A percentile compares a stretch with the other conserved stretches of the same genome.
These are phyloP conservation scores for Adrianichthys oophorus DNA, from an alignment of 2,797 vertebrate species.

Conservation along the genomic window DNA sequence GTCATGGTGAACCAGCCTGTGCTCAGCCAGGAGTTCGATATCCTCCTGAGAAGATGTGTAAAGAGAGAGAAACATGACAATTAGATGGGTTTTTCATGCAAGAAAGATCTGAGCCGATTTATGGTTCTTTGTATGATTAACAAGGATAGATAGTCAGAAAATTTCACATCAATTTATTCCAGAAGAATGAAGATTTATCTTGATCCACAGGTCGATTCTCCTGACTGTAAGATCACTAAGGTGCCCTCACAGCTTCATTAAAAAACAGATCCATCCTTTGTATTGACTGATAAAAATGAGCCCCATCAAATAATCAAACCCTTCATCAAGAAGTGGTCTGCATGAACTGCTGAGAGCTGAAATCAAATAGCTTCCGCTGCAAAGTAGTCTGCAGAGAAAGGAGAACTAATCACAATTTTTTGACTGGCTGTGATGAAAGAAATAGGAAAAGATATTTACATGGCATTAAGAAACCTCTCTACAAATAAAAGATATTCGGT, in stretches of 20 bases:
- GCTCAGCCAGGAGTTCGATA: constrained; percentile 98
- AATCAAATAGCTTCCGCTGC: constrained; percentile 21
- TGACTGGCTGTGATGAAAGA: constrained; percentile 10
- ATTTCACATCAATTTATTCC: constrained; percentile 27
- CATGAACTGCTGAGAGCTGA: constrained; percentile 13
- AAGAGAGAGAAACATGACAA: constrained; percentile 10
- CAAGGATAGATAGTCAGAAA: constrained; percentile 36
- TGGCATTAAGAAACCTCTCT: constrained; percentile 23
- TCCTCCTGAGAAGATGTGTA: constrained; percentile 78
- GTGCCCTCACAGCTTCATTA: constrained; percentile 56
- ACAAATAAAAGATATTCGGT: constrained; percentile 14
- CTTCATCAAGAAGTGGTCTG: constrained; percentile 47
- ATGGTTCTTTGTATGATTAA: constrained; percentile 30
- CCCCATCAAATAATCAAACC: constrained; percentile 64
- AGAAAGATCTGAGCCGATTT: constrained; percentile 46
- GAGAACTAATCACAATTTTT: constrained; percentile 13
- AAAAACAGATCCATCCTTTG: constrained; percentile 54
- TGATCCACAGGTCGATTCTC: constrained; percentile 44
- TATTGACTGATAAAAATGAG: constrained; percentile 56
- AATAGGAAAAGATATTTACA: constrained; percentile 23
- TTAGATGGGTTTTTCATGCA: constrained; percentile 39
- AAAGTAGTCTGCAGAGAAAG: constrained; percentile 14
- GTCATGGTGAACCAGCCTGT: constrained; percentile 99
- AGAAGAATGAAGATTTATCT: constrained; percentile 50
- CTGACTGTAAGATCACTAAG: constrained; percentile 43